phyloP scores from a whole-genome alignment of 2,888 invertebrate species.

The Nomada ferruginata region DNA sequence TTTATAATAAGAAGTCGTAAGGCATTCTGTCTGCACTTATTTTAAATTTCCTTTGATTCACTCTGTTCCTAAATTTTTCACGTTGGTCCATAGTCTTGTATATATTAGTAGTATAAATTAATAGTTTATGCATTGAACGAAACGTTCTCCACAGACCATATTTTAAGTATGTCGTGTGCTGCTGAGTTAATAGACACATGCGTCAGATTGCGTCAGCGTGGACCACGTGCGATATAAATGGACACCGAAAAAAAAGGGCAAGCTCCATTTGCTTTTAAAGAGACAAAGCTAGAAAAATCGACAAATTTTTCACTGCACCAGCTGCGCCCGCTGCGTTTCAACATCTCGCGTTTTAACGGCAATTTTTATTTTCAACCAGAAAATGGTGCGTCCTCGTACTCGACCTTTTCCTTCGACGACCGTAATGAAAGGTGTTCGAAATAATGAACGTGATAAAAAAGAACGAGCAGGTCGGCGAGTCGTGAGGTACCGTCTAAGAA shows the following conservation, averaged over 20 bases:
- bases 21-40: no score
- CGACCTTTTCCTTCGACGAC: background rate
- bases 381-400: background rate
- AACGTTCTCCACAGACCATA: background rate
- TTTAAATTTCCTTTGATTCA: no score
- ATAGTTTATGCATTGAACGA: no score
- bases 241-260: background rate
- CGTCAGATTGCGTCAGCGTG: background rate
- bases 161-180: background rate
- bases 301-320: slow-evolving; percentile 10
- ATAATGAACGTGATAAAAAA: slow-evolving; percentile 19
- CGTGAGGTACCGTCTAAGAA: background rate
- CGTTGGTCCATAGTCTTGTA: no score
- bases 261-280: background rate
- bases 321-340: background rate
- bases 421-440: slow-evolving; percentile 29
- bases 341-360: slow-evolving; percentile 13
- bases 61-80: no score
- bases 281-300: background rate
- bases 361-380: slow-evolving; percentile 44
- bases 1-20: no score
- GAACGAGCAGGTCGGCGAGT: background rate
- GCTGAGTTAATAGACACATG: background rate
- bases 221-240: background rate
- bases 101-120: no score